These are phyloP conservation scores for Ganaspis sp. DNA, from an alignment of 1,140 invertebrate genomes.

Conservation along the genomic window DNA sequence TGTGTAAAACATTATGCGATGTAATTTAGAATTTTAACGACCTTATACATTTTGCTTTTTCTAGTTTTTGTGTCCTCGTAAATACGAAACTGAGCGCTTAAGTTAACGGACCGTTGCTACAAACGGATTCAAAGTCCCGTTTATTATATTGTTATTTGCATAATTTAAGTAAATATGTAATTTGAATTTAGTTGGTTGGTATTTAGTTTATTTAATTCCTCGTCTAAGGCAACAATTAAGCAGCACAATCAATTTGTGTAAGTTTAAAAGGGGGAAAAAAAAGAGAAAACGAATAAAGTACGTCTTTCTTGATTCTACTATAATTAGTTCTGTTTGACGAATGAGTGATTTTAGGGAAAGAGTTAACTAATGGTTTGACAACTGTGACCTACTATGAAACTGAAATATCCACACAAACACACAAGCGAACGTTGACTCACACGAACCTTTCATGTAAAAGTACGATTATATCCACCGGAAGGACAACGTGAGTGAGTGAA, in stretches of 20 bases:
- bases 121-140: neutral
- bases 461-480: neutral
- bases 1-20: slow-evolving; percentile 13
- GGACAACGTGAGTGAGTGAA: slow-evolving; percentile 32
- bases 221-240: too few species aligned
- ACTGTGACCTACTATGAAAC: slow-evolving; percentile 44
- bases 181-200: too few species aligned
- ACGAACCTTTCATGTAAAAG: slow-evolving; percentile 34
- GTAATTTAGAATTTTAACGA: slow-evolving; percentile 11
- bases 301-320: neutral
- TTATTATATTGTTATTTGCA: neutral
- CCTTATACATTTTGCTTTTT: slow-evolving; percentile 1
- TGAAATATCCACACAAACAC: slow-evolving; percentile 45
- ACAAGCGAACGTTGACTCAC: slow-evolving; percentile 18
- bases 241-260: too few species aligned
- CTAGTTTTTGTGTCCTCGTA: neutral
- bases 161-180: neutral
- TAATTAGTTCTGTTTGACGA: neutral
- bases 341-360: neutral
- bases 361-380: slow-evolving; percentile 53
- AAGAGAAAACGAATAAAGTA: neutral
- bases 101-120: neutral
- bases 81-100: neutral
- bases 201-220: too few species aligned
- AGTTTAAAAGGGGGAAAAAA: too few species aligned